These are phyloP conservation scores for Cryptus armator DNA, from an alignment of 2,888 invertebrate genomes.

Conservation along the genomic window DNA sequence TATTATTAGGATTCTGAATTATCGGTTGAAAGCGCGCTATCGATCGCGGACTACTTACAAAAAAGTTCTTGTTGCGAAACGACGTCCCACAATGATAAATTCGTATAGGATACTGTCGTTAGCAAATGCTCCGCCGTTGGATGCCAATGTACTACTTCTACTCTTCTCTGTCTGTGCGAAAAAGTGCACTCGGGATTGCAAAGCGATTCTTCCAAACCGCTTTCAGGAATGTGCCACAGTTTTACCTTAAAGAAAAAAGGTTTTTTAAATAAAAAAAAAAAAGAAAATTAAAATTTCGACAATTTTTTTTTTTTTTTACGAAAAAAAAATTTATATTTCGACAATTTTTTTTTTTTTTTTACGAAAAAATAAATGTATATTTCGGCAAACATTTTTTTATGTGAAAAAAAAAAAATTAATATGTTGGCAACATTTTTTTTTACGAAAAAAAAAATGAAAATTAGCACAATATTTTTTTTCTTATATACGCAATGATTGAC, in stretches of 20 bases:
- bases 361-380: background rate
- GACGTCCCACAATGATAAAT: slow-evolving; percentile 95
- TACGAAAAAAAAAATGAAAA: background rate
- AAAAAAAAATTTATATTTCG: too few relatives aligned
- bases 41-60: slow-evolving; percentile 85
- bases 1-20: too few relatives aligned
- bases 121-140: slow-evolving; percentile 96
- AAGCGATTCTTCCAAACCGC: slow-evolving; percentile 91
- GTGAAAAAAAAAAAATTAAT: background rate
- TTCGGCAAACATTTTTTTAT: background rate
- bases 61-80: slow-evolving; percentile 93
- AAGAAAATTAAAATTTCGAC: slow-evolving; percentile 1
- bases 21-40: too few relatives aligned
- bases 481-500: background rate
- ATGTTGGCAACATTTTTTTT: background rate
- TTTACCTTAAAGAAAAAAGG: slow-evolving; percentile 88
- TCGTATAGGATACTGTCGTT: slow-evolving; percentile 93
- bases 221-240: slow-evolving; percentile 95
- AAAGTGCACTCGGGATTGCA: slow-evolving; percentile 93
- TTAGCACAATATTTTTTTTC: background rate
- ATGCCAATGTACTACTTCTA: slow-evolving; percentile 96
- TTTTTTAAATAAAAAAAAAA: background rate
- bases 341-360: background rate
- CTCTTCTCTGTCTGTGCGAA: slow-evolving; percentile 93
- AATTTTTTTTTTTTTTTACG: background rate